phyloP scores from a whole-genome alignment of 2,113 vertebrate species.

The Sigmodon hispidus region DNA sequence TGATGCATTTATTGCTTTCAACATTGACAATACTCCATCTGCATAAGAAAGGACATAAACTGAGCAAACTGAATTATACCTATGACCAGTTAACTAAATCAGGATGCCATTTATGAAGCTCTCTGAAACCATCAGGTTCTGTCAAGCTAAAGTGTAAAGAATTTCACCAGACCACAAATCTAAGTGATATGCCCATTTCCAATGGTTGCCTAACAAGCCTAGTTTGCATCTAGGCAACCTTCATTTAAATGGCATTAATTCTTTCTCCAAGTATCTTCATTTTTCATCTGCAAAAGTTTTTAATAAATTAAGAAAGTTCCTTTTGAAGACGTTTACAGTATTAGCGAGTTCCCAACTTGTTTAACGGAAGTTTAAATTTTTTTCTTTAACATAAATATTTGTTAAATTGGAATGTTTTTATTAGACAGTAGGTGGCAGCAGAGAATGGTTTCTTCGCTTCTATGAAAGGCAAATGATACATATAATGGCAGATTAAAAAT shows the following conservation, averaged over 20 bases:
- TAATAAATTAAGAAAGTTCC: neutral
- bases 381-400: neutral
- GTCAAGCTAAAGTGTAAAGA: neutral
- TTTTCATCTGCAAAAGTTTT: neutral
- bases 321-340: neutral
- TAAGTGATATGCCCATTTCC: fast-evolving
- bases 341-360: neutral
- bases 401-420: neutral
- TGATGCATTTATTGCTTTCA: neutral
- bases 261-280: neutral
- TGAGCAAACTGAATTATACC: neutral
- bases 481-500: neutral
- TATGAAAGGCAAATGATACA: neutral
- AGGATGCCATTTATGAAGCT: neutral
- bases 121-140: neutral
- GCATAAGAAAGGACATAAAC: neutral
- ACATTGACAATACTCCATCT: neutral
- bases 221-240: too few relatives aligned
- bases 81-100: neutral
- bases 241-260: too few relatives aligned
- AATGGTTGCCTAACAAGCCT: fast-evolving
- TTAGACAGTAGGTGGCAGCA: neutral
- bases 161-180: neutral
- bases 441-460: neutral
- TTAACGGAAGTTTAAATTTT: neutral